Percentiles rank a stretch among this genome's conserved stretches.
Evolutionary conservation across 2,113 vertebrate genomes (phyloP).

Genomic region (Lepus americanus): DNA sequence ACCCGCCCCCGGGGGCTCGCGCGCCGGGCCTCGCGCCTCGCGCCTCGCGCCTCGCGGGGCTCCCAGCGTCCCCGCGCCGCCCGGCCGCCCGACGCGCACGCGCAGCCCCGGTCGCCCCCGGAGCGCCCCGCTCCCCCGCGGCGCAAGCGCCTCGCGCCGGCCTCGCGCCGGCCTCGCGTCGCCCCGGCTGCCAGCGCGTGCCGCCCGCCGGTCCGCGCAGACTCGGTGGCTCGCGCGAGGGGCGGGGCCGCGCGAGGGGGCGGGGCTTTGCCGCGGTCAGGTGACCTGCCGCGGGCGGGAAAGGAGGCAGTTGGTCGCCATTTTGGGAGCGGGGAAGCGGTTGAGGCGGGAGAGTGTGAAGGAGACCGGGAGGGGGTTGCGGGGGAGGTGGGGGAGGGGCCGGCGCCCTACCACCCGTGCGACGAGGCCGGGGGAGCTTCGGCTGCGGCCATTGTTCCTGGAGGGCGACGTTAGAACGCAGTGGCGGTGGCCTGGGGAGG

Average conservation of each 20-base stretch:
- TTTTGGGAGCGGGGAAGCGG: slow-evolving; percentile 65
- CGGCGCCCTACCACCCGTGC: accelerated
- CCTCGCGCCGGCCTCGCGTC: not conserved
- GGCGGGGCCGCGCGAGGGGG: not conserved
- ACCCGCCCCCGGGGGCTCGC: slow-evolving; percentile 82
- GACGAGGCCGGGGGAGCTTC: accelerated
- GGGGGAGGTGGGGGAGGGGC: not conserved
- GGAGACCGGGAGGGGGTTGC: not conserved
- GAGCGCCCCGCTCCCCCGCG: not conserved
- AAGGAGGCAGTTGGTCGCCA: slow-evolving; percentile 80
- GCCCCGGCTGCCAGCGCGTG: not conserved
- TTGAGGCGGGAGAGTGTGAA: not conserved
- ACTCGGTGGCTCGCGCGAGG: not conserved
- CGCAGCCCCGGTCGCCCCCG: not conserved
- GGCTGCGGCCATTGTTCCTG: not conserved
- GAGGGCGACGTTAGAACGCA: not conserved
- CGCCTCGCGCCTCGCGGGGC: slow-evolving; percentile 61
- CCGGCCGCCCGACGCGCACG: slow-evolving; percentile 20
- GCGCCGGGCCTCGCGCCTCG: slow-evolving; percentile 71
- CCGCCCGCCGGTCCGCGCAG: not conserved
- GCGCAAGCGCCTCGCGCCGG: slow-evolving; percentile 38
- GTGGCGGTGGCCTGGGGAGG: too few relatives aligned
- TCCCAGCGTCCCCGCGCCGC: slow-evolving; percentile 47
- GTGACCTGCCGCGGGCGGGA: slow-evolving; percentile 57
- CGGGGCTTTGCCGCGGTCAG: not conserved